Base-by-base conservation (phyloP, 2,888 invertebrate genomes). In the Eubasilissa splendida region DNA sequence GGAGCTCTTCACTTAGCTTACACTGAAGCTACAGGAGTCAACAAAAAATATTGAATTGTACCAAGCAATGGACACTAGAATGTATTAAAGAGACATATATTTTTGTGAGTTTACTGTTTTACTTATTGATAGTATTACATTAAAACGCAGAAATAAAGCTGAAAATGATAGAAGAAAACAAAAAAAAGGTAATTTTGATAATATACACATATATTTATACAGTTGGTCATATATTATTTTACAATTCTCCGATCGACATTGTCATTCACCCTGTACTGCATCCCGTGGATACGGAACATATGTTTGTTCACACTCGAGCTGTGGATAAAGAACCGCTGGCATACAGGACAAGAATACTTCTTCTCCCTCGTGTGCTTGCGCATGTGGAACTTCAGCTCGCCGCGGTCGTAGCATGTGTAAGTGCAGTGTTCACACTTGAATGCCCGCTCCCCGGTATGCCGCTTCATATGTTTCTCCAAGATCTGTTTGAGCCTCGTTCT, bases 291-390 rank as follows among this genome's bases (percentile, higher is more conserved):
- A 52, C 86, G 87, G 59, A 86, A 86, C 88, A 90, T 89, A 83
- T 91, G 91, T 85, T 89, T 90, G 84, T 90, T 90, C 3, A 90
- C 86, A 82, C 89, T 89, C 12, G 89, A 87, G 81, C 90, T 90
- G 78, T 90, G 88, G 22, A 88, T 86, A 82, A 90, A 90, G 58
- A 86, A 86, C 82, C 89, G 89, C 1, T 87, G 84, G 79, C 91
- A 91, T 50, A 87, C 77, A 0, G 88, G 88, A 80, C 90, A 91
- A 0, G 87, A 84, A 84, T 87, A 90, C 3, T 88, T 90, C 83
- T 90, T 90, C 59, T 89, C 89, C 0, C 87, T 87, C 0, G 89
- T 88, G 84, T 90, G 90, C 52, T 89, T 89, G 4, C 89, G 85
- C 79, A 85, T 85, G 83, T 91, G 91, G 4, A 89, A 86, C 56